Percentiles rank a stretch among this genome's conserved stretches.
These are phyloP conservation scores for Nephrocerus scutellatus DNA, from an alignment of 2,888 invertebrate genomes.

Conservation along the genomic window DNA sequence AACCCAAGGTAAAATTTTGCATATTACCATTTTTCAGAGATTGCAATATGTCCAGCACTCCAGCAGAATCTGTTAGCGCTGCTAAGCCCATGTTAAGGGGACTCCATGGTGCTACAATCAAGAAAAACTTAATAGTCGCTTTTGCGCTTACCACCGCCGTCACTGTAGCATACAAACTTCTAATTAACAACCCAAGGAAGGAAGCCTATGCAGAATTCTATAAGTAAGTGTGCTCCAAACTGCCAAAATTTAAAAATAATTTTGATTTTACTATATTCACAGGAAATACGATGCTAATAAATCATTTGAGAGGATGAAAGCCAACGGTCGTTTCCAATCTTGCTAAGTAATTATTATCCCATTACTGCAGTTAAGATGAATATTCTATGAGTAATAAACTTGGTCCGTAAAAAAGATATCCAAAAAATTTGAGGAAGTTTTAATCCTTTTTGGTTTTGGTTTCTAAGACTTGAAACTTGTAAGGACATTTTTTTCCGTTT, in stretches of 20 bases:
- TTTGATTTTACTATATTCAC: conserved; percentile 13
- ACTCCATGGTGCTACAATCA: conserved; percentile 58
- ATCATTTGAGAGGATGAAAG: conserved; percentile 46
- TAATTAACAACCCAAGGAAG: conserved; percentile 53
- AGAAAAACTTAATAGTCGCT: conserved; percentile 52
- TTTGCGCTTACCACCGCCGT: conserved; percentile 40
- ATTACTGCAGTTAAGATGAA: no score
- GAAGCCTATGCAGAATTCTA: conserved; percentile 65
- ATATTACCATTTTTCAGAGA: no score
- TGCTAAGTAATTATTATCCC: conserved; percentile 31
- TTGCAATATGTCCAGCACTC: conserved; percentile 37
- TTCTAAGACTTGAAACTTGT: no score
- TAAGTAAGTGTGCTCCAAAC: conserved; percentile 53
- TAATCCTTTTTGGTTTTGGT: no score
- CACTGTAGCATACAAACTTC: conserved; percentile 49
- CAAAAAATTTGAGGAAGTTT: no score
- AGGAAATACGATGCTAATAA: conserved; percentile 46
- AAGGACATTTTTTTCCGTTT: no score
- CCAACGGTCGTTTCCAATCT: conserved; percentile 46
- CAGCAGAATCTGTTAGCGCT: conserved; percentile 38
- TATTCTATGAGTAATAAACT: no score
- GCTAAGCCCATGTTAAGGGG: conserved; percentile 64
- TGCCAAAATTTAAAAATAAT: not conserved
- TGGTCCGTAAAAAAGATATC: no score
- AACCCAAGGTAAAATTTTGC: no score